These are phyloP conservation scores for Bolborhynchus lineola DNA, from an alignment of 2,113 vertebrate genomes.

Conservation along the genomic window DNA sequence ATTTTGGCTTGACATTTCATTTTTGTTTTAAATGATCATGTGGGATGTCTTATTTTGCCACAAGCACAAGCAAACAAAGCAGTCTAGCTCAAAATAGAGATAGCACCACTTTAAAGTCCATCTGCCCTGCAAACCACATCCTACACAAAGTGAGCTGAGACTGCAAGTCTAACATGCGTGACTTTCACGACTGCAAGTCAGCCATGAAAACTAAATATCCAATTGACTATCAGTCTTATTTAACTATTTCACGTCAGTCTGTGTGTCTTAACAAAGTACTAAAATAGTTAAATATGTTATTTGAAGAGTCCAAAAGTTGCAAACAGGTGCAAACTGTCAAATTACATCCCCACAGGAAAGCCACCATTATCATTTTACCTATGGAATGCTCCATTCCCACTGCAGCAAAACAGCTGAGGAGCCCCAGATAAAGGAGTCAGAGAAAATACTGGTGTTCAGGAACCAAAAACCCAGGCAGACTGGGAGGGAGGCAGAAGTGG, in stretches of 20 bases:
- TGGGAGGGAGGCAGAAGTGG: background rate
- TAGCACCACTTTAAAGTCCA: background rate
- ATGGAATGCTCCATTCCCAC: constrained; percentile 50
- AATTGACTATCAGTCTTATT: background rate
- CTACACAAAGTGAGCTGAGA: background rate
- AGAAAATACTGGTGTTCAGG: background rate
- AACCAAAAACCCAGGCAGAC: constrained; percentile 14
- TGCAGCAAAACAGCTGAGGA: constrained; percentile 36
- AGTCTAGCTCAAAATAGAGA: background rate
- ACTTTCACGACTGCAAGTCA: background rate
- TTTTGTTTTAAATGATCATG: background rate
- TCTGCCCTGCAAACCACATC: background rate
- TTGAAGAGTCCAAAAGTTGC: background rate
- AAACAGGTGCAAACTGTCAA: constrained; percentile 69
- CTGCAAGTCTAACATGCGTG: background rate
- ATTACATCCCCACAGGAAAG: constrained; percentile 59
- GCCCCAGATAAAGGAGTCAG: background rate
- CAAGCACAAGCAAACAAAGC: background rate
- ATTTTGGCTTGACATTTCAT: constrained; percentile 7
- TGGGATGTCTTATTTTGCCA: background rate
- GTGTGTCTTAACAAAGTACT: background rate
- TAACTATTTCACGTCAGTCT: background rate
- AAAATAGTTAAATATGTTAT: constrained; percentile 3
- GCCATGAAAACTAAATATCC: background rate
- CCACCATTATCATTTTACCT: constrained; percentile 59